Percentiles rank a stretch among this genome's conserved stretches.
These are phyloP conservation scores for Leistus spinibarbis DNA, from an alignment of 2,888 invertebrate species.

Conservation along the genomic window DNA sequence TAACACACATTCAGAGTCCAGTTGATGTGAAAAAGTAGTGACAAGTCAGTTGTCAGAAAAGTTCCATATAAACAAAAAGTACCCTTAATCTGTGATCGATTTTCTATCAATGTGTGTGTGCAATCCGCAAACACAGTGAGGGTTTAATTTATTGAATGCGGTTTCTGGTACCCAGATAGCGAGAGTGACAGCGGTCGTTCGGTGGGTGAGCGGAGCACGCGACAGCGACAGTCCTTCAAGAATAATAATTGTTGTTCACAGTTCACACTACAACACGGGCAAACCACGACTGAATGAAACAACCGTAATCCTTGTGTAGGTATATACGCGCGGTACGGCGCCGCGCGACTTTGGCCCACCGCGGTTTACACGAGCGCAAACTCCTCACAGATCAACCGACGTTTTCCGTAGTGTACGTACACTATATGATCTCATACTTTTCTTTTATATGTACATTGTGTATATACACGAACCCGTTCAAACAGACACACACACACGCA, in stretches of 20 bases:
- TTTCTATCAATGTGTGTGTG: neutral
- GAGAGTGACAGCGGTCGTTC: neutral
- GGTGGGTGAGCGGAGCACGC: neutral
- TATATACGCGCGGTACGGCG: no score
- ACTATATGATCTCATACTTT: constrained; percentile 29
- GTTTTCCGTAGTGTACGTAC: neutral
- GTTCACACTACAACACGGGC: constrained; percentile 27
- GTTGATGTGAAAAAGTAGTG: neutral
- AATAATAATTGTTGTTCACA: constrained; percentile 35
- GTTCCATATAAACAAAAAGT: neutral
- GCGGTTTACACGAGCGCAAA: constrained; percentile 20
- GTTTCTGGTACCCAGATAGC: neutral
- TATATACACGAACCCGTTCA: no score
- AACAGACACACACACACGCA: no score
- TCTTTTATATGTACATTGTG: neutral
- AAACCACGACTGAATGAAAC: constrained; percentile 36
- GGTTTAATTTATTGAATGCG: constrained; percentile 5
- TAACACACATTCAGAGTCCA: no score
- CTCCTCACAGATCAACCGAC: neutral
- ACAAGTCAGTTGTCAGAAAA: neutral
- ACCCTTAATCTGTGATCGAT: neutral
- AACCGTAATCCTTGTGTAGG: constrained; percentile 38
- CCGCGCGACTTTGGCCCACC: constrained; percentile 12
- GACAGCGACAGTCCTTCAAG: constrained; percentile 22
- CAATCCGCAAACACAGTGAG: neutral